phyloP scores from a whole-genome alignment of 2,888 invertebrate species.

The Campoplex nolae region DNA sequence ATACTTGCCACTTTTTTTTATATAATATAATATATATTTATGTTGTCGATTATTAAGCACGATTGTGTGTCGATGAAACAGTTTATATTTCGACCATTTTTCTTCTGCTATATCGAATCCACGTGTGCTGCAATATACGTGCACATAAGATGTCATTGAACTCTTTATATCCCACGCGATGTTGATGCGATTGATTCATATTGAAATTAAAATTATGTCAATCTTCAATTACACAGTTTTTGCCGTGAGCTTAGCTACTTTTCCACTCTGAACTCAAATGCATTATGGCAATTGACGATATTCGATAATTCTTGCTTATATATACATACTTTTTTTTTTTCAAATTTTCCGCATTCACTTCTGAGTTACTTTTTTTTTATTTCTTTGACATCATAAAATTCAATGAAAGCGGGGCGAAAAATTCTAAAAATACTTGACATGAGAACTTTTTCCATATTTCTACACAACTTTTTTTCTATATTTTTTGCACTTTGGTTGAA shows the following conservation, averaged over 20 bases:
- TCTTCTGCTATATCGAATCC: not conserved
- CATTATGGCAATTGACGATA: not conserved
- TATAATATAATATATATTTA: constrained; percentile 3
- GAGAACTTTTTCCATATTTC: not conserved
- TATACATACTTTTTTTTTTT: not conserved
- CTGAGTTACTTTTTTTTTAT: not conserved
- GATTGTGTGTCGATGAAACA: not conserved
- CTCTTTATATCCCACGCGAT: not conserved
- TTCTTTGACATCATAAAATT: not conserved
- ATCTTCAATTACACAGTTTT: not conserved
- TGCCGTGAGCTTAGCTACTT: constrained; percentile 2
- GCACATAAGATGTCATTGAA: not conserved
- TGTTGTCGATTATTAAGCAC: not conserved
- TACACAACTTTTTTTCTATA: not conserved
- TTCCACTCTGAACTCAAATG: not conserved
- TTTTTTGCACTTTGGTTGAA: not conserved
- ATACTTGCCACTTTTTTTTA: not conserved
- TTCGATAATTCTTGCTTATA: not conserved
- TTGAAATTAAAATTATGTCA: not conserved
- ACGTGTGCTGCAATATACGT: not conserved
- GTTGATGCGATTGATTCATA: not conserved
- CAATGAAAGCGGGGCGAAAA: not conserved
- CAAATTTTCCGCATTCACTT: not conserved
- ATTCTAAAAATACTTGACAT: not conserved
- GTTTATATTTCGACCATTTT: not conserved